phyloP scores from a whole-genome alignment of 1,140 invertebrate genomes.

The Bombus haemorrhoidalis region DNA sequence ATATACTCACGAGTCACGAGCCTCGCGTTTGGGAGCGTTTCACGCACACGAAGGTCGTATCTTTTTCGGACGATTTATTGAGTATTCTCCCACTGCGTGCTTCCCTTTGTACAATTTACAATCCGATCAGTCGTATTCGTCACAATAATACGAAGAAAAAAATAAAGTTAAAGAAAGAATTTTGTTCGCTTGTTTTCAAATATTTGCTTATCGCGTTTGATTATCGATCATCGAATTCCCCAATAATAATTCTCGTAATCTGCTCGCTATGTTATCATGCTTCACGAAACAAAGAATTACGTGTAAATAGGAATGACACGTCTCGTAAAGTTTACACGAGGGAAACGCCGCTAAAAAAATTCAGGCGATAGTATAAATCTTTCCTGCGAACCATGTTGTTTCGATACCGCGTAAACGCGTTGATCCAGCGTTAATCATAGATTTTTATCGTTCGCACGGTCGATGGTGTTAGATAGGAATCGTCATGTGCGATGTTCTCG shows the following conservation, averaged over 20 bases:
- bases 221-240: conserved; percentile 9
- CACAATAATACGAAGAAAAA: no score
- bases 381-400: not conserved
- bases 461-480: not conserved
- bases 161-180: not conserved
- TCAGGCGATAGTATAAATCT: not conserved
- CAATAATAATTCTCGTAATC: not conserved
- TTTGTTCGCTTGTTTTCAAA: not conserved
- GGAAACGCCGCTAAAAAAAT: not conserved
- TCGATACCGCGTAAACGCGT: conserved; percentile 19
- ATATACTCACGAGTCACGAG: conserved; percentile 42
- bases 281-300: not conserved
- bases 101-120: not conserved
- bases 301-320: not conserved
- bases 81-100: not conserved
- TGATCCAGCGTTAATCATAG: not conserved
- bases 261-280: not conserved
- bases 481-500: not conserved
- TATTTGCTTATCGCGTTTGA: not conserved
- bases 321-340: not conserved
- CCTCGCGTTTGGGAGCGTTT: conserved; percentile 37
- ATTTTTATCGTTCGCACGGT: conserved; percentile 20
- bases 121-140: not conserved
- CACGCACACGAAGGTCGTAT: conserved; percentile 36
- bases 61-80: conserved; percentile 32